phyloP scores from a whole-genome alignment of 2,797 vertebrate genomes.

The Pantherophis vulpinus region DNA sequence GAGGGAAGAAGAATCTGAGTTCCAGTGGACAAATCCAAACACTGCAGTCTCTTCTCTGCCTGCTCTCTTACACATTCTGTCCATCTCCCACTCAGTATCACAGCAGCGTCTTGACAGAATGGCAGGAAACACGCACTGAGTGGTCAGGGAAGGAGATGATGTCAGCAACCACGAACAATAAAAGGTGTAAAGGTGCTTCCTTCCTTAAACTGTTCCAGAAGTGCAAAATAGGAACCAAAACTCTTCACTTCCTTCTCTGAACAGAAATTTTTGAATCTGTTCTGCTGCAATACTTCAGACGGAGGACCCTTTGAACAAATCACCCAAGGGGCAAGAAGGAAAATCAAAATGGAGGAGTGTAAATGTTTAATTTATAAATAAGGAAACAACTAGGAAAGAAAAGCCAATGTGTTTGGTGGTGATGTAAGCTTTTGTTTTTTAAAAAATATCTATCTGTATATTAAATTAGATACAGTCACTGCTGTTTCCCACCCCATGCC shows the following conservation, averaged over 20 bases:
- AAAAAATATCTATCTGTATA: not conserved
- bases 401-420: slow-evolving; percentile 28
- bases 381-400: slow-evolving; percentile 42
- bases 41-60: slow-evolving; percentile 41
- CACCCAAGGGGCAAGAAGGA: slow-evolving; percentile 60
- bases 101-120: slow-evolving; percentile 81
- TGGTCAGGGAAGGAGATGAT: slow-evolving; percentile 86
- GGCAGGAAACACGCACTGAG: slow-evolving; percentile 87
- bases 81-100: slow-evolving; percentile 58
- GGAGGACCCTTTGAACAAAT: slow-evolving; percentile 66
- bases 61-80: slow-evolving; percentile 40
- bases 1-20: slow-evolving; percentile 67
- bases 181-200: slow-evolving; percentile 95
- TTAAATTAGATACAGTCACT: not conserved
- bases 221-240: slow-evolving; percentile 87
- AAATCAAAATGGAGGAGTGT: slow-evolving; percentile 46
- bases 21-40: slow-evolving; percentile 53
- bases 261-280: slow-evolving; percentile 72
- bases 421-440: slow-evolving; percentile 19
- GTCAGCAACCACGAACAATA: slow-evolving; percentile 89
- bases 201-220: slow-evolving; percentile 90
- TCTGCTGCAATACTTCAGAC: slow-evolving; percentile 69
- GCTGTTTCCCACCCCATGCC: not conserved
- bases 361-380: slow-evolving; percentile 63
- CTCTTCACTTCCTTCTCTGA: slow-evolving; percentile 84